Percentiles rank a stretch among this genome's conserved stretches.
phyloP scores from a whole-genome alignment of 2,797 vertebrate species.

The Aldrovandia affinis region DNA sequence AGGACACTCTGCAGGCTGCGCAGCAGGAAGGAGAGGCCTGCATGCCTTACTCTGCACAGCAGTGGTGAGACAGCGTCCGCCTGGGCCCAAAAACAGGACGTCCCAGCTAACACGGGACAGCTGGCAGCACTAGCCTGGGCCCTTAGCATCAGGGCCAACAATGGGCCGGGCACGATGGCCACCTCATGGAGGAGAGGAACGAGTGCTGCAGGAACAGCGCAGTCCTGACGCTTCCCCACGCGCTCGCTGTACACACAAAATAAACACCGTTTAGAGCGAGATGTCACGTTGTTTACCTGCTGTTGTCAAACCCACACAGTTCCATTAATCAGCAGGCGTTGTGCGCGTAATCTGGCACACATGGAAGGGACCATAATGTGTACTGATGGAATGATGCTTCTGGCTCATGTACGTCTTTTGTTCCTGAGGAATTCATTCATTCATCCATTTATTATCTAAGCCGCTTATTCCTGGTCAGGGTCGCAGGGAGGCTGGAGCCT shows the following conservation, averaged over 20 bases:
- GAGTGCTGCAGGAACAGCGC: neutral
- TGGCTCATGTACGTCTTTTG: neutral
- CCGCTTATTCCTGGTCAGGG: too few relatives aligned
- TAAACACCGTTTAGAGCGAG: neutral
- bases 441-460: too few relatives aligned
- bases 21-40: neutral
- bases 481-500: too few relatives aligned
- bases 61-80: neutral
- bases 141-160: neutral
- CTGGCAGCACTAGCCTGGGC: neutral
- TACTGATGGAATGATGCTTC: neutral
- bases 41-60: neutral
- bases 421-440: neutral
- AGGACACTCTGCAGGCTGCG: conserved; percentile 29
- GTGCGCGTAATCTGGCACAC: neutral
- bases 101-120: too few relatives aligned
- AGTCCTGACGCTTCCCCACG: neutral
- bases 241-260: neutral
- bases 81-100: too few relatives aligned
- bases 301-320: neutral
- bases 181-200: neutral
- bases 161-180: neutral
- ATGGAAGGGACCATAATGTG: neutral
- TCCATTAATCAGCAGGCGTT: neutral
- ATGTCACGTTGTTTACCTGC: neutral